Evolutionary conservation across 1,140 invertebrate genomes (phyloP).

Genomic region (Heterodera schachtii): DNA sequence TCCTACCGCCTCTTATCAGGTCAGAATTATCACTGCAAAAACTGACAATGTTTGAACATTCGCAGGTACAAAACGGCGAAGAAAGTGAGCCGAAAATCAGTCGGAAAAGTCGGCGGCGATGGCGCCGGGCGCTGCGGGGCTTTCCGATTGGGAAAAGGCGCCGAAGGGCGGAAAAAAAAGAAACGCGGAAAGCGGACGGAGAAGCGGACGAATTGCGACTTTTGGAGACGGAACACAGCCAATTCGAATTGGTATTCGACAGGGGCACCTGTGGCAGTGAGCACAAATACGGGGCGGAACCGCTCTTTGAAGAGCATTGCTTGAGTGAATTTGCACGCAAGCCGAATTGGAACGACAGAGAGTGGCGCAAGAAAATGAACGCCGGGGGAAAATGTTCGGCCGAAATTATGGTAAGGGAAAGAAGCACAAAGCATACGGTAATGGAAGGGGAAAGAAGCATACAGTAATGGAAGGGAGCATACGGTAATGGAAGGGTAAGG

Average conservation of each 20-base stretch:
- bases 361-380: not conserved
- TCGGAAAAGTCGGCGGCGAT: not conserved
- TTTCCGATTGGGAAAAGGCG: not conserved
- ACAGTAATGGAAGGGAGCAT: too few species aligned
- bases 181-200: not conserved
- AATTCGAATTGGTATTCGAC: not conserved
- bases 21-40: not conserved
- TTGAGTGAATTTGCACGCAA: conserved; percentile 3
- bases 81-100: not conserved
- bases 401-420: not conserved
- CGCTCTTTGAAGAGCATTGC: not conserved
- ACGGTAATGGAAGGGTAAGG: too few species aligned
- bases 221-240: not conserved
- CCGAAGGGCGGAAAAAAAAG: too few species aligned
- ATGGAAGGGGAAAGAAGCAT: too few species aligned
- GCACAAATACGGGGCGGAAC: not conserved
- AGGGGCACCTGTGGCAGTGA: not conserved
- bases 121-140: too few species aligned
- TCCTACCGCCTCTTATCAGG: conserved; percentile 1
- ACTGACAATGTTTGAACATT: not conserved
- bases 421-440: too few species aligned
- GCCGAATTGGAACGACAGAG: not conserved
- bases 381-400: not conserved
- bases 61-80: not conserved
- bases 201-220: not conserved